Evolutionary conservation across 1,140 invertebrate genomes (phyloP), one percentile per base, ranked within the genome.

Genomic region (Branchinecta lindahli): DNA sequence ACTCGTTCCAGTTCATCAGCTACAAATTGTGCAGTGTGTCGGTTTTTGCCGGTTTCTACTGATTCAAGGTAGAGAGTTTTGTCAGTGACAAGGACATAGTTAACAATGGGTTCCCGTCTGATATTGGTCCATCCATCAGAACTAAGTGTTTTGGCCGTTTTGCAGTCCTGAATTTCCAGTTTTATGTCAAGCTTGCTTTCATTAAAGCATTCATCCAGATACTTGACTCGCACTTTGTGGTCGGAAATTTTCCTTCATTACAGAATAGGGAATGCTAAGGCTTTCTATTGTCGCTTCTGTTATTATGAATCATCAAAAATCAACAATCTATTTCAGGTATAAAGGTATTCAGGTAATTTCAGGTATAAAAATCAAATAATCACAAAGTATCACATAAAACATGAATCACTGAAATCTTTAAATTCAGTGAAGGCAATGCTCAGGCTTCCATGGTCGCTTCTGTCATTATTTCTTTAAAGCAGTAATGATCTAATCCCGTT

Each of bases 141-240:
- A 61, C 52, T 1, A 61, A 61, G 52, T 3, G 52, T 61, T 61
- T 6, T 61, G 52, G 52, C 12, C 18, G 52, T 61, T 61, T 61
- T 61, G 52, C 52, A 61, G 52, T 61, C 52, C 52, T 61, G 52
- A 61, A 61, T 61, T 61, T 61, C 52, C 18, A 61, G 52, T 61
- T 61, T 61, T 15, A 61, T 61, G 52, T 61, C 52, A 61, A 61
- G 52, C 52, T 12, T 61, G 52, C 52, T 61, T 61, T 61, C 52
- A 61, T 12, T 20, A 61, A 61, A 61, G 52, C 52, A 61, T 20
- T 61, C 52, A 61, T 61, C 12, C 52, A 61, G 52, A 20, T 20
- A 61, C 52, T 61, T 61, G 12, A 61, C 52, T 61, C 52, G 6
- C 18, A 61, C 52, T 61, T 61, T 61, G 18, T 61, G 52, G 18